These are phyloP conservation scores for Synanthedon andrenaeformis DNA, from an alignment of 2,888 invertebrate species.

Conservation along the genomic window DNA sequence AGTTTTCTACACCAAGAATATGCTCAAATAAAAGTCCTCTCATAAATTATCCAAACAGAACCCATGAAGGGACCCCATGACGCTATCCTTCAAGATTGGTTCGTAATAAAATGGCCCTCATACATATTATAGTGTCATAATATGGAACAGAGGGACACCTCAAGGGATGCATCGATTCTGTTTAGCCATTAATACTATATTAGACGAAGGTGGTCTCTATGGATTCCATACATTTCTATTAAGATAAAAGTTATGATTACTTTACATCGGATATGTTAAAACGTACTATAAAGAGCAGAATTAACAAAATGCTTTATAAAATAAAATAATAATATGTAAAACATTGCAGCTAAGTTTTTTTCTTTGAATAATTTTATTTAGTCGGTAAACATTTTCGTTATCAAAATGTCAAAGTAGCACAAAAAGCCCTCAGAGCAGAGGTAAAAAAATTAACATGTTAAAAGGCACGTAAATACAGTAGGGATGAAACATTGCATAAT, in stretches of 20 bases:
- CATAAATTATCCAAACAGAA: slow-evolving; percentile 41
- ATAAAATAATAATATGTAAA: no score
- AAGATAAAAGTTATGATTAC: background rate
- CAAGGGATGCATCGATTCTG: slow-evolving; percentile 55
- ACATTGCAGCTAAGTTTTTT: no score
- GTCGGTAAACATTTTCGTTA: background rate
- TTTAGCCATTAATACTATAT: slow-evolving; percentile 53
- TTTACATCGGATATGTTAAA: background rate
- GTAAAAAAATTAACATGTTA: slow-evolving; percentile 40
- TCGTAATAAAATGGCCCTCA: slow-evolving; percentile 53
- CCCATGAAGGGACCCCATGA: slow-evolving; percentile 20
- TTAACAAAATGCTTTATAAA: no score
- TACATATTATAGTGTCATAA: slow-evolving; percentile 55
- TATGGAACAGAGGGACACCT: slow-evolving; percentile 40
- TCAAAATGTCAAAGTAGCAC: background rate
- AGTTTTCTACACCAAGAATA: no score
- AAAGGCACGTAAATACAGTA: slow-evolving; percentile 18
- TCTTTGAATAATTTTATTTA: background rate
- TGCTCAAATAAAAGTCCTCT: slow-evolving; percentile 25
- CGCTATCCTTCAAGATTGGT: slow-evolving; percentile 45
- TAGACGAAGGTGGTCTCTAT: slow-evolving; percentile 25
- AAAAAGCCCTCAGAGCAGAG: background rate
- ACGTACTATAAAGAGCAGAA: no score
- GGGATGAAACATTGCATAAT: background rate
- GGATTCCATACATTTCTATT: slow-evolving; percentile 12